Base-by-base conservation (phyloP, 1,140 invertebrate genomes). In the Drosophila hydei region DNA sequence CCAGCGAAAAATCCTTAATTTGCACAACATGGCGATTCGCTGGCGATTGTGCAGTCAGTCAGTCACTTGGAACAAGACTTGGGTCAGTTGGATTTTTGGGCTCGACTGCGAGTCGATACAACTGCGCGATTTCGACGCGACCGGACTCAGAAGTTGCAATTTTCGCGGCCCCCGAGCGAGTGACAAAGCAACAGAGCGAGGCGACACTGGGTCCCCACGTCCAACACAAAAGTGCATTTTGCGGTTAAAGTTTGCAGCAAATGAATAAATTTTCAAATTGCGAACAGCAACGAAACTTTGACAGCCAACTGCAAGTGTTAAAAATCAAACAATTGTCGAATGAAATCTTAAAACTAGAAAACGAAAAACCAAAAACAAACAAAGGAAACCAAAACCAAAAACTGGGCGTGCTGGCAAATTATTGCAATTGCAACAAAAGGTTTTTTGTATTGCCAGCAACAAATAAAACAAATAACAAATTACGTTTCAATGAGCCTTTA, bases 11-110 rank as follows among this genome's bases (percentile, higher is more conserved):
- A 69, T 76, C 63, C 63, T 76, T 69, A 72, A 73, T 68, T 68
- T 72, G 70, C 38, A 68, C 58, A 72, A 72, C 62, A 62, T 27
- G 42, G 21, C 59, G 58, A 73, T 67, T 67, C 33, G 62, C 43
- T 48, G 38, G 58, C 70, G 70, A 76, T 73, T 68, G 70, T 76
- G 60, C 65, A 70, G 59, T 70, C 75, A 70, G 59, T 70, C 75
- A 70, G 59, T 70, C 71, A 70, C 43, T 65, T 75, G 72, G 60
- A 71, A 77, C 51, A 74, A 33, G 30, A 60, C 33, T 70, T 64
- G 48, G 56, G 43, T 56, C 36, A 50, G 40, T 18, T 45, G 27
- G 18, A 42, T 42, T 16, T 16, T 16, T n/a, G 19, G 42, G 2
- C 43, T 36, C 58, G 16, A 5, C 25, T 25, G 21, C 33, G 16